Base-by-base conservation (phyloP, 2,113 vertebrate genomes). In the Casuarius casuarius region DNA sequence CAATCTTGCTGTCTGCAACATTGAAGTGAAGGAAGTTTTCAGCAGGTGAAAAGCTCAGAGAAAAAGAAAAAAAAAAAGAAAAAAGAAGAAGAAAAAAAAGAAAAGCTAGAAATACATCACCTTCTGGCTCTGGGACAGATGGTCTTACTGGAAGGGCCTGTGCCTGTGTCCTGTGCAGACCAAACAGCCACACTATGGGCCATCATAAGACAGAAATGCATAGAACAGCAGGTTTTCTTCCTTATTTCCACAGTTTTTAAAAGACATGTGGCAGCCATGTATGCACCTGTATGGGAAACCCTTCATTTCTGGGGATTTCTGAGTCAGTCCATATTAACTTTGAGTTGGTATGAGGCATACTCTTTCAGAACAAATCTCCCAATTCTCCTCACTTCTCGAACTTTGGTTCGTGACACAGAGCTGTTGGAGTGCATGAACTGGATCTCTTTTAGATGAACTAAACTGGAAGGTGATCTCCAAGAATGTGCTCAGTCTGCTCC, bases 21-120 rank as follows among this genome's bases (percentile, higher is more conserved):
- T 1, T 29, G 38, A 82, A 67, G 10, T 40, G 48, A 59, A 82
- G 9, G 26, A 77, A 67, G 44, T 4, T 17, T 58, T 66, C 33
- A 63, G 13, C 12, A 49, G 14, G 5, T 63, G 54, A 86, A 63
- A 76, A 54, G 10, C 26, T 83, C 51, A 23, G 46, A 66, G 56
- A 14, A 33, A 40, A 25, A 2, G 15, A 1, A 9, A 18, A 42
- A 44, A 10, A 1, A 15, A 38, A 6, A 31, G 46, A 9, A 1
- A 44, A 44, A 44, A 65, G 33, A 40, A 25, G 2, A 18, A 1
- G 7, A 12, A 23, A 33, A 8, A 1, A 7, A 9, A 46, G 8
- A 10, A 52, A 33, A 10, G 12, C 26, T n/a, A 81, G 26, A 84
- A 87, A 70, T 15, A 16, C 49, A 65, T 6, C 29, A 54, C 3